These are phyloP conservation scores for Chloroceryle inda DNA, from an alignment of 2,797 vertebrate species.

Conservation along the genomic window DNA sequence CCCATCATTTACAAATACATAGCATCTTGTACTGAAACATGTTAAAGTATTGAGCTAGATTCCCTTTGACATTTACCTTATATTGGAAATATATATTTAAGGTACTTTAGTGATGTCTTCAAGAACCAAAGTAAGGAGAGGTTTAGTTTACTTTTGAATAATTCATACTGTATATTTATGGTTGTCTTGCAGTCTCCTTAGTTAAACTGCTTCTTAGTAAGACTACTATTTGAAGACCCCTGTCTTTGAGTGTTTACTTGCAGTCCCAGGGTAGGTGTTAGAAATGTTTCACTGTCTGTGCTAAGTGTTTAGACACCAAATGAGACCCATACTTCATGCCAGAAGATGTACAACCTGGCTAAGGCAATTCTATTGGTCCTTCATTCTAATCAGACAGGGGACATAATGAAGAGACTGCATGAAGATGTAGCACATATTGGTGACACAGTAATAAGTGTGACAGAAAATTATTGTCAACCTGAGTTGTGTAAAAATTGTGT, in stretches of 20 bases:
- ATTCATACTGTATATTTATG: background rate
- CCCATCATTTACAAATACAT: background rate
- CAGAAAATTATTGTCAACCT: background rate
- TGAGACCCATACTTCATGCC: background rate
- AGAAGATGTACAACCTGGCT: background rate
- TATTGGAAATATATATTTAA: background rate
- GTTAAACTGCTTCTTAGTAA: background rate
- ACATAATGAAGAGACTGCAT: background rate
- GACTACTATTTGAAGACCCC: background rate
- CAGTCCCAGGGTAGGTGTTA: background rate
- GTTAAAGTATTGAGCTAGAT: background rate
- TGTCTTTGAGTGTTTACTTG: background rate
- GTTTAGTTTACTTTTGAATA: background rate
- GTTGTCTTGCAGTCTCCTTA: background rate
- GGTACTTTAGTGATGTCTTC: background rate
- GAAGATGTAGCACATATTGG: background rate
- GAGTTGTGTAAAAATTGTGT: background rate
- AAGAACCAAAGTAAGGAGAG: background rate
- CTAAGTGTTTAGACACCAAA: background rate
- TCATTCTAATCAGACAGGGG: background rate
- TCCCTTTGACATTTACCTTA: background rate
- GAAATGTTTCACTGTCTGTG: background rate
- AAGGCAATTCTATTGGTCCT: background rate
- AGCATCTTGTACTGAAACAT: too few species aligned
- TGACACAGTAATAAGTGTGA: background rate